Percentiles rank a stretch among this genome's conserved stretches.
Evolutionary conservation across 2,888 invertebrate species (phyloP).

Genomic region (Pecten maximus): DNA sequence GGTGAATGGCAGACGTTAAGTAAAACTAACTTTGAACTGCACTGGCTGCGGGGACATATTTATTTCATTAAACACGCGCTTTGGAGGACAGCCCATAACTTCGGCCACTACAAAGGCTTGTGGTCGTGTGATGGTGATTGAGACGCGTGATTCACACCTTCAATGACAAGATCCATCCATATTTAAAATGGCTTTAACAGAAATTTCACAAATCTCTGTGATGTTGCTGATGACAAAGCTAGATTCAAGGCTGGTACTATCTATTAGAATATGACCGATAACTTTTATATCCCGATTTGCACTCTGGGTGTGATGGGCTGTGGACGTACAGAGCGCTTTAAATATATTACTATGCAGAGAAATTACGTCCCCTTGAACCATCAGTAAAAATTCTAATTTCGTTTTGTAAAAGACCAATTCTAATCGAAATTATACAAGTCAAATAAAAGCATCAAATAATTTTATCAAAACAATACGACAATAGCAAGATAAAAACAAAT

Average conservation of each 20-base stretch:
- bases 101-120: background rate
- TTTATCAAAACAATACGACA: no score
- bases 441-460: no score
- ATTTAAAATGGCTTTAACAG: background rate
- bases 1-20: background rate
- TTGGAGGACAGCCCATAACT: background rate
- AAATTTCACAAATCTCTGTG: background rate
- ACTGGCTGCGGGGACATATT: background rate
- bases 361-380: no score
- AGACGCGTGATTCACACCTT: background rate
- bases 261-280: background rate
- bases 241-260: background rate
- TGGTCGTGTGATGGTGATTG: background rate
- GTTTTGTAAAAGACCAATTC: no score
- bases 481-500: no score
- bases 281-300: background rate
- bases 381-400: no score
- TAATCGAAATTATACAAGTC: no score
- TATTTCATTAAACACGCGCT: conserved; percentile 5
- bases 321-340: background rate
- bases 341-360: background rate
- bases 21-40: background rate
- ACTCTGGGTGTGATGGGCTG: background rate
- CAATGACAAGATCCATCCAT: background rate
- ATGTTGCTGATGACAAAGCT: background rate